A percentile compares a stretch with the other conserved stretches of the same genome.
These are phyloP conservation scores for Paraescarpia echinospica DNA, from an alignment of 1,140 invertebrate species.

Conservation along the genomic window DNA sequence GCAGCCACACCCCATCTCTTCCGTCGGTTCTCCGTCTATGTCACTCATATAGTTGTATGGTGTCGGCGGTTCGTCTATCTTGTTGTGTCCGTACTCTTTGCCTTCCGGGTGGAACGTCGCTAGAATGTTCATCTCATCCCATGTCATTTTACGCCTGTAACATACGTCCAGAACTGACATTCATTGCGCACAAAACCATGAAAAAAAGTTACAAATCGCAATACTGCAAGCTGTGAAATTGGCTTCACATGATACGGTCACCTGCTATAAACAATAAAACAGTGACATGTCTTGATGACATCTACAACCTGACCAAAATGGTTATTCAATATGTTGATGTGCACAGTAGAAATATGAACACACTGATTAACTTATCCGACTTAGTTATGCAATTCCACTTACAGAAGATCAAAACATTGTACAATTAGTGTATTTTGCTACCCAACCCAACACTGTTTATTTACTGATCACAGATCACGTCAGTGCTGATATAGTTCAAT, in stretches of 20 bases:
- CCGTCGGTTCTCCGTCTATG: slow-evolving; percentile 65
- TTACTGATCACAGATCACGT: too few species aligned
- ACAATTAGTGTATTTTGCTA: too few species aligned
- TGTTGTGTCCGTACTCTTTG: slow-evolving; percentile 99
- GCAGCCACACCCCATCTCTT: not conserved
- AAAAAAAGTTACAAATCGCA: too few species aligned
- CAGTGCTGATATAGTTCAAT: too few species aligned
- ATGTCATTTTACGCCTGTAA: slow-evolving; percentile 70
- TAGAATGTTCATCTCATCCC: slow-evolving; percentile 99
- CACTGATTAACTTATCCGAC: too few species aligned
- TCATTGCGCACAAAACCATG: not conserved
- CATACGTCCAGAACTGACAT: not conserved
- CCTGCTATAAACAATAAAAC: not conserved
- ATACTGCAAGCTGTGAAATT: not conserved
- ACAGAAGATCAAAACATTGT: too few species aligned
- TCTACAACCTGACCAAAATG: too few species aligned
- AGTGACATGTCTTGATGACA: too few species aligned
- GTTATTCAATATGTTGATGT: too few species aligned
- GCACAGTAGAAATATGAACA: too few species aligned
- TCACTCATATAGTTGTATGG: slow-evolving; percentile 82
- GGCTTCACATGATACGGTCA: not conserved
- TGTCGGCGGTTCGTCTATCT: slow-evolving; percentile 93
- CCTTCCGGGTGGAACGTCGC: slow-evolving; percentile 95
- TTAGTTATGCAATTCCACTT: too few species aligned
- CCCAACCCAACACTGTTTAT: too few species aligned